Evolutionary conservation across 2,113 vertebrate genomes (phyloP).

Genomic region (Grammomys surdaster): DNA sequence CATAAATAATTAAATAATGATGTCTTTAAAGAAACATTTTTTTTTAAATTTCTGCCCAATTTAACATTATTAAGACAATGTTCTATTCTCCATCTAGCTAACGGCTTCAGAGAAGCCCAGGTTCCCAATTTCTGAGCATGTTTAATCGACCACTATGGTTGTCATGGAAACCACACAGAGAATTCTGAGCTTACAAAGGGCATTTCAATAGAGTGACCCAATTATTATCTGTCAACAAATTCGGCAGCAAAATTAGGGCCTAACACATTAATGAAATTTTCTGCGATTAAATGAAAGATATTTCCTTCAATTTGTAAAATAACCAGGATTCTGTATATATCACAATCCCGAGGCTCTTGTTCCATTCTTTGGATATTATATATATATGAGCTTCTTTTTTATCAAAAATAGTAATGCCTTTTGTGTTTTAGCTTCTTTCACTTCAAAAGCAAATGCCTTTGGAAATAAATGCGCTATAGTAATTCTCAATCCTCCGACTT

Average conservation of each 20-base stretch:
- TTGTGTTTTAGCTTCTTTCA: neutral
- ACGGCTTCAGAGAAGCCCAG: slow-evolving; percentile 83
- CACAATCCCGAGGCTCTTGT: slow-evolving; percentile 55
- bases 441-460: neutral
- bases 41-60: slow-evolving; percentile 17
- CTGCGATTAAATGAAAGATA: slow-evolving; percentile 73
- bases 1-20: slow-evolving; percentile 1
- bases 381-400: slow-evolving; percentile 48
- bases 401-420: neutral
- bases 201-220: slow-evolving; percentile 97
- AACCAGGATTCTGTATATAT: slow-evolving; percentile 56
- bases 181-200: slow-evolving; percentile 89
- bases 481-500: neutral
- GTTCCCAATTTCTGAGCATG: slow-evolving; percentile 89
- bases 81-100: slow-evolving; percentile 76
- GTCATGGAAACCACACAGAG: slow-evolving; percentile 93
- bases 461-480: neutral
- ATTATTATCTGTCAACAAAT: slow-evolving; percentile 98
- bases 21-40: neutral
- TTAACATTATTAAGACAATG: slow-evolving; percentile 44
- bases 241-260: slow-evolving; percentile 92
- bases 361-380: slow-evolving; percentile 25
- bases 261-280: slow-evolving; percentile 88
- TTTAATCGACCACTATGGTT: slow-evolving; percentile 95
- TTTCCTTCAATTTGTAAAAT: slow-evolving; percentile 74